These are phyloP conservation scores for Carassius carassius DNA, from an alignment of 2,113 vertebrate genomes.

Conservation along the genomic window DNA sequence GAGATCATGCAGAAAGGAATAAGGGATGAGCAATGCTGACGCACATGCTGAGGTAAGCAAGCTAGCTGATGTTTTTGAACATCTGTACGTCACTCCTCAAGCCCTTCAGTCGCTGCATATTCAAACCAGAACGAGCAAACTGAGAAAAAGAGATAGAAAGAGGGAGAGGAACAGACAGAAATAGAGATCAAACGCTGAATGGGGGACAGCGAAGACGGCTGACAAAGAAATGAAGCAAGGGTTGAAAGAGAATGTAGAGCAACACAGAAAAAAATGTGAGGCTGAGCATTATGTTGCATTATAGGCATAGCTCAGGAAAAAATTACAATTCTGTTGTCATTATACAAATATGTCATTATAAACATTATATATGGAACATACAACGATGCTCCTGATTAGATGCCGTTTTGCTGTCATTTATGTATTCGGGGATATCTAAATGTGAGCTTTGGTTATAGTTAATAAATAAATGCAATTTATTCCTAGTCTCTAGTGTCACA, in stretches of 20 bases:
- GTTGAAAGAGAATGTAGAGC: conserved; percentile 2
- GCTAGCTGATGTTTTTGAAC: conserved; percentile 2
- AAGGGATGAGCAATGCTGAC: conserved; percentile 9
- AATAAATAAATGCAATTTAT: neutral
- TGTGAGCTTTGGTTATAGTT: neutral
- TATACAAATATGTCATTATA: neutral
- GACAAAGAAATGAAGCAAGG: neutral
- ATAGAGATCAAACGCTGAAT: neutral
- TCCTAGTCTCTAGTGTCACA: neutral
- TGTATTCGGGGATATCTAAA: neutral
- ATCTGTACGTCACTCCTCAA: conserved; percentile 1
- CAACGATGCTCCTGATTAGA: neutral
- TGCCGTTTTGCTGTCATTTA: neutral
- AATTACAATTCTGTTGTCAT: neutral
- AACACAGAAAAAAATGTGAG: neutral
- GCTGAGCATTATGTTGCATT: neutral
- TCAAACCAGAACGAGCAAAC: neutral
- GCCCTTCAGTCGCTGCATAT: conserved; percentile 5
- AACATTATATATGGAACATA: neutral
- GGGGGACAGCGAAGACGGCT: neutral
- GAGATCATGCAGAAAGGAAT: neutral
- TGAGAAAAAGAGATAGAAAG: neutral
- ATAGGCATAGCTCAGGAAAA: neutral
- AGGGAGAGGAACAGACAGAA: conserved; percentile 14
- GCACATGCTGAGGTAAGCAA: neutral